phyloP scores from a whole-genome alignment of 2,797 vertebrate genomes.

The Hybognathus amarus region DNA sequence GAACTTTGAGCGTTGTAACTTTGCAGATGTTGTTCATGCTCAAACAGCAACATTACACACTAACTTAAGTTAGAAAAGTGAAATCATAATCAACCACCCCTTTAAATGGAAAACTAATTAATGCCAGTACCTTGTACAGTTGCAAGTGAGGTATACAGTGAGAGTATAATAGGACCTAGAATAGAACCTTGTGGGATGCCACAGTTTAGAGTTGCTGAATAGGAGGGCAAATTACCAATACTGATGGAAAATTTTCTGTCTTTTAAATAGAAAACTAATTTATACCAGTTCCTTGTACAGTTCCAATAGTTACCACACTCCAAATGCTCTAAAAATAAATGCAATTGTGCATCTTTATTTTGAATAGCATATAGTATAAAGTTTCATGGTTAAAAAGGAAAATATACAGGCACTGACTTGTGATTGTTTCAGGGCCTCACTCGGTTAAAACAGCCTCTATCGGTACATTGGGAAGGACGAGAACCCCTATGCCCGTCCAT shows the following conservation, averaged over 20 bases:
- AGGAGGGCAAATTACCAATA: not conserved
- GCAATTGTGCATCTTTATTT: not conserved
- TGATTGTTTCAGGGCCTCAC: slow-evolving; percentile 75
- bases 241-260: not conserved
- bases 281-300: not conserved
- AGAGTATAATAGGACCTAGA: not conserved
- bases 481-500: slow-evolving; percentile 91
- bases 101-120: not conserved
- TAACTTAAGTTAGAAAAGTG: too few species aligned
- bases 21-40: too few species aligned
- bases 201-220: not conserved
- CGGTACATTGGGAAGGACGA: slow-evolving; percentile 91
- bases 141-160: not conserved
- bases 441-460: slow-evolving; percentile 95
- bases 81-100: too few species aligned
- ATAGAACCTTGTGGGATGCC: not conserved
- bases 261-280: not conserved
- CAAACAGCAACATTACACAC: too few species aligned
- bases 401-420: not conserved
- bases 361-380: not conserved
- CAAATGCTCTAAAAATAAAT: not conserved
- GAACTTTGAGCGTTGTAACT: too few species aligned
- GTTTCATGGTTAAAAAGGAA: not conserved
- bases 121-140: not conserved
- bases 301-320: not conserved